These are phyloP conservation scores for Potorous gilbertii DNA, from an alignment of 2,797 vertebrate species.

Conservation along the genomic window DNA sequence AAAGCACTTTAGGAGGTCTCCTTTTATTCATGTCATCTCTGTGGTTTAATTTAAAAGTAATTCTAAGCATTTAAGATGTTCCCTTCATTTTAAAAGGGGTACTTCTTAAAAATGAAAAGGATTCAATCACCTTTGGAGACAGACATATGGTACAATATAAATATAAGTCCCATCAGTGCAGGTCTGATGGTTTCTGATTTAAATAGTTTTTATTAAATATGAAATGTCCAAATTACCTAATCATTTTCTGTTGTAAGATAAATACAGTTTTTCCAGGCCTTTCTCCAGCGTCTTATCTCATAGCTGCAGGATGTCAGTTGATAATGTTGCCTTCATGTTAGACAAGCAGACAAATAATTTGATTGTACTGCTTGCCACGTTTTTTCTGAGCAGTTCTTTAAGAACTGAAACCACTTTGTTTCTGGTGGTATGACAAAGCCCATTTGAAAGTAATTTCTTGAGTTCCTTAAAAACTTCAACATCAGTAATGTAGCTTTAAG, in stretches of 20 bases:
- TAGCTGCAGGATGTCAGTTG: constrained; percentile 87
- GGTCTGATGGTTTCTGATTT: constrained; percentile 88
- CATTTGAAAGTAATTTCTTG: constrained; percentile 80
- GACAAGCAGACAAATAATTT: constrained; percentile 86
- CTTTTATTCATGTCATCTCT: constrained; percentile 70
- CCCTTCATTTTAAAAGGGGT: constrained; percentile 87
- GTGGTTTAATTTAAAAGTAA: constrained; percentile 82
- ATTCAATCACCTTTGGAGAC: constrained; percentile 75
- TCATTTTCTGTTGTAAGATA: constrained; percentile 91
- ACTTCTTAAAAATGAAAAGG: constrained; percentile 88
- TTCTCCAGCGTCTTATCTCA: constrained; percentile 88
- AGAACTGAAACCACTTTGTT: constrained; percentile 81
- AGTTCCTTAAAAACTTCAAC: constrained; percentile 73
- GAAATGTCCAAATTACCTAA: constrained; percentile 94
- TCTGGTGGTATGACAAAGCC: constrained; percentile 81
- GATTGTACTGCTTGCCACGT: constrained; percentile 80
- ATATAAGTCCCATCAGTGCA: constrained; percentile 73
- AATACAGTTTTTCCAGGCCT: constrained; percentile 90
- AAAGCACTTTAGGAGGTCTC: constrained; percentile 60
- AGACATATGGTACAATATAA: constrained; percentile 75
- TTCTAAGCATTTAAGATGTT: constrained; percentile 70
- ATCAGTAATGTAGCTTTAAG: constrained; percentile 71
- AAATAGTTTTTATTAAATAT: constrained; percentile 91
- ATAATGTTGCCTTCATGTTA: constrained; percentile 85
- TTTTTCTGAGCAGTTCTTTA: constrained; percentile 80